These are phyloP conservation scores for Chaetodon auriga DNA, from an alignment of 2,113 vertebrate genomes.

Conservation along the genomic window DNA sequence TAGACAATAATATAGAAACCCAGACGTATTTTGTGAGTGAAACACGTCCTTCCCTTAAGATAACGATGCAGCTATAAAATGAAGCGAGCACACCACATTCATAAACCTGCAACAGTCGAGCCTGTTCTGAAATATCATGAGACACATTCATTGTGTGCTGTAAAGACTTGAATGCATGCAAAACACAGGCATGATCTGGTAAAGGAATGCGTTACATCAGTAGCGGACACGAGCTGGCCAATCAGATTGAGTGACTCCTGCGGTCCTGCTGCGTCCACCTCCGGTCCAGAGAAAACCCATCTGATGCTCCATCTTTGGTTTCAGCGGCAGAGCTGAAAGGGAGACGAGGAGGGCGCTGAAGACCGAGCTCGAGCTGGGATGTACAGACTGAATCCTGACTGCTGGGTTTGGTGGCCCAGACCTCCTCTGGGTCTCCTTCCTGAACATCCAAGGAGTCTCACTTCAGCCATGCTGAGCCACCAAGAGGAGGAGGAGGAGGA, in stretches of 20 bases:
- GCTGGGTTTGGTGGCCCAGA: slow-evolving; percentile 20
- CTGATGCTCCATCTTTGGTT: slow-evolving; percentile 6
- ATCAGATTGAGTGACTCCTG: slow-evolving; percentile 26
- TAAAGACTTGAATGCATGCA: neutral
- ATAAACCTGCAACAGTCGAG: neutral
- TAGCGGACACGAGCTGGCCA: neutral
- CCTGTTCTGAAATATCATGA: neutral
- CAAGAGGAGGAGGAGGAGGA: slow-evolving; percentile 28
- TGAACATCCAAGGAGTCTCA: slow-evolving; percentile 6
- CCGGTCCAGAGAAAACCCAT: slow-evolving; percentile 18
- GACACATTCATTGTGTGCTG: neutral
- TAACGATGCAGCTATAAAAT: too few species aligned
- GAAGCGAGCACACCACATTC: neutral
- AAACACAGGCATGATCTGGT: slow-evolving; percentile 12
- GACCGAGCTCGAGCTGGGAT: neutral
- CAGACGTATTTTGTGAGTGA: too few species aligned
- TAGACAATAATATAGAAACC: too few species aligned
- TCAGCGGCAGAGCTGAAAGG: neutral
- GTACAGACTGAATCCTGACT: slow-evolving; percentile 39
- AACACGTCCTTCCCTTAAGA: too few species aligned
- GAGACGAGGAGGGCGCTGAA: neutral
- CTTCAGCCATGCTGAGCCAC: neutral
- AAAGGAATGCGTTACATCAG: slow-evolving; percentile 34
- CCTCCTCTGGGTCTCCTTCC: slow-evolving; percentile 16
- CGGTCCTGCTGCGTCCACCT: slow-evolving; percentile 14